phyloP scores from a whole-genome alignment of 2,888 invertebrate genomes.

The Nipponacmea schrenckii region DNA sequence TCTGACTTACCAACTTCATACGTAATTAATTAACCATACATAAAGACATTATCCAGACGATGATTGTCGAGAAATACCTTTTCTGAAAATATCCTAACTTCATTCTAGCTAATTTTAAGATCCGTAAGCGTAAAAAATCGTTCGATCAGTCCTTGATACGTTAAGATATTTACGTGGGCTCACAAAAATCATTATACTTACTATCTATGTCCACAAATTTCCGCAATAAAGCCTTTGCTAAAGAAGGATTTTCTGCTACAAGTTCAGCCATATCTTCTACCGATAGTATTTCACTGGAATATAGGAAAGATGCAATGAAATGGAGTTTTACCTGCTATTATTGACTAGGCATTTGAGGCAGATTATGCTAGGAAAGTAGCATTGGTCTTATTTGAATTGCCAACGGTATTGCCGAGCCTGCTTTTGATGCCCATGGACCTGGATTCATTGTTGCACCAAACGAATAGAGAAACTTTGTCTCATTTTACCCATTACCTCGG shows the following conservation, averaged over 20 bases:
- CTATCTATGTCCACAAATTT: constrained; percentile 28
- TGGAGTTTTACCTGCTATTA: no score
- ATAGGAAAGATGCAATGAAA: neutral
- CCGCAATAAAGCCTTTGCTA: constrained; percentile 25
- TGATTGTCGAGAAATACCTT: no score
- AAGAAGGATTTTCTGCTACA: constrained; percentile 25
- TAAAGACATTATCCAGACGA: no score
- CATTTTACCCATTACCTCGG: neutral
- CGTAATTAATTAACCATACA: no score
- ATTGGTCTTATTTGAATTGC: neutral
- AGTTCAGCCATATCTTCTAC: constrained; percentile 22
- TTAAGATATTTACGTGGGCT: neutral
- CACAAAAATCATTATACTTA: constrained; percentile 9
- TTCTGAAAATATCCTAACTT: no score
- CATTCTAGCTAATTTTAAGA: no score
- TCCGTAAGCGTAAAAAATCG: no score
- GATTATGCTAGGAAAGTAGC: neutral
- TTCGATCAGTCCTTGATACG: no score
- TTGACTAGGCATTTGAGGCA: neutral
- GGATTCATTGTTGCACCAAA: constrained; percentile 6
- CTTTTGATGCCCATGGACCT: neutral
- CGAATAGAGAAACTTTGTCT: neutral
- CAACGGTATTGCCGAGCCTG: neutral
- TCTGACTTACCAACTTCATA: no score
- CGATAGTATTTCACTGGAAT: constrained; percentile 26